phyloP scores from a whole-genome alignment of 1,140 invertebrate genomes.

The Atta cephalotes region DNA sequence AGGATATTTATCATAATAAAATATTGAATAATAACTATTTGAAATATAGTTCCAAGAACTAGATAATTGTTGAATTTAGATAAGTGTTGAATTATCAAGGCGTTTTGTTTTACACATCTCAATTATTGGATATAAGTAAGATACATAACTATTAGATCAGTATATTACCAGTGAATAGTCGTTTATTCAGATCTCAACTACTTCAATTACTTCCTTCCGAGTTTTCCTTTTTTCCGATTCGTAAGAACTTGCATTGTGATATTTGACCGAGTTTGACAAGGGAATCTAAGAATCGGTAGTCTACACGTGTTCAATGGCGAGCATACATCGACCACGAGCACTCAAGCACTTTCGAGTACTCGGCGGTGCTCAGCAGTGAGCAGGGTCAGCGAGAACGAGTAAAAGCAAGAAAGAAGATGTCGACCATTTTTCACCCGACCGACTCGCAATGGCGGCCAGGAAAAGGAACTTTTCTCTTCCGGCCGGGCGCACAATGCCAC shows the following conservation, averaged over 20 bases:
- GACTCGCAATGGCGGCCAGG: slow-evolving; percentile 47
- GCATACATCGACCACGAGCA: slow-evolving; percentile 52
- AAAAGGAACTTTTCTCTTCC: slow-evolving; percentile 69
- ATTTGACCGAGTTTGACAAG: slow-evolving; percentile 53
- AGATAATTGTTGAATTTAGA: neutral
- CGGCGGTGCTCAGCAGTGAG: slow-evolving; percentile 1
- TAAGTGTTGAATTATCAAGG: neutral
- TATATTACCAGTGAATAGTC: neutral
- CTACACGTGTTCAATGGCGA: slow-evolving; percentile 53
- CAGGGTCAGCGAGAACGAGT: slow-evolving; percentile 23
- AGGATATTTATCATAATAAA: neutral
- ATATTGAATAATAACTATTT: neutral
- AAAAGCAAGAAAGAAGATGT: slow-evolving; percentile 49
- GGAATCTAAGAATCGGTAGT: slow-evolving; percentile 40
- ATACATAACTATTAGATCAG: neutral
- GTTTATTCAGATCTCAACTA: slow-evolving; percentile 24
- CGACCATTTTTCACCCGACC: slow-evolving; percentile 73
- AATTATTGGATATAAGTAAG: neutral
- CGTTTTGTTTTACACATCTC: no score
- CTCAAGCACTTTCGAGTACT: slow-evolving; percentile 3
- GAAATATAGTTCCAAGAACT: neutral
- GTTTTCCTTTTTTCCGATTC: neutral
- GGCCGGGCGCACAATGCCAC: slow-evolving; percentile 54
- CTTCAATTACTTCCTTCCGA: slow-evolving; percentile 33
- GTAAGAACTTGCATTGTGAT: slow-evolving; percentile 33